These are phyloP conservation scores for Ellobium chinense DNA, from an alignment of 2,888 invertebrate species.

Conservation along the genomic window DNA sequence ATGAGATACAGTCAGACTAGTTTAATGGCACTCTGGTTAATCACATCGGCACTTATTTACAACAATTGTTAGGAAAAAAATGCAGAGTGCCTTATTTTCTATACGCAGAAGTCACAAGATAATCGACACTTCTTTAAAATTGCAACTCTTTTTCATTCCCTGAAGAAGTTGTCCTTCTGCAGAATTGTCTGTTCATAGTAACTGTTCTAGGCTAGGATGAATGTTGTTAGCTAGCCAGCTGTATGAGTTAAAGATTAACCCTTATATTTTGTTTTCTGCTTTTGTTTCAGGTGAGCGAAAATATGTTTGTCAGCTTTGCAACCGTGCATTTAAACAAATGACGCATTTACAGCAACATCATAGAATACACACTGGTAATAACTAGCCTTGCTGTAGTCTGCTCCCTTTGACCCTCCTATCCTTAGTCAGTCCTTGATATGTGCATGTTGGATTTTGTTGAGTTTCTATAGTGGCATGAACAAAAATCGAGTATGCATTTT, in stretches of 20 bases:
- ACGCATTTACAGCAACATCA: slow-evolving; percentile 44
- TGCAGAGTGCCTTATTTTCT: too few relatives aligned
- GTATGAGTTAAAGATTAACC: background rate
- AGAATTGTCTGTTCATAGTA: background rate
- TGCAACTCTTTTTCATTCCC: too few relatives aligned
- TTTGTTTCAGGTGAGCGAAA: slow-evolving; percentile 44
- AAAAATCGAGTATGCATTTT: background rate
- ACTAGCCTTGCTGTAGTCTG: background rate
- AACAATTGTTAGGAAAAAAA: too few relatives aligned
- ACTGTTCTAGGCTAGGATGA: too few relatives aligned
- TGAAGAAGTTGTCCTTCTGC: too few relatives aligned
- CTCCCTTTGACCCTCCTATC: background rate
- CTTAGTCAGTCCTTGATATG: background rate
- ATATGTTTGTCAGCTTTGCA: slow-evolving; percentile 46
- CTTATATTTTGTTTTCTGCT: background rate
- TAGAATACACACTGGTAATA: slow-evolving; percentile 47
- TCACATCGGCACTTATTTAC: too few relatives aligned
- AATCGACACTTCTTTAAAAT: too few relatives aligned
- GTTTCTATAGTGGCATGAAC: background rate
- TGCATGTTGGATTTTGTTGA: background rate
- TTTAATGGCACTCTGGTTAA: too few relatives aligned
- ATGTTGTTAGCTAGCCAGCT: too few relatives aligned
- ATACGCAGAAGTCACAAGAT: too few relatives aligned
- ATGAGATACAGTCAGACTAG: too few relatives aligned
- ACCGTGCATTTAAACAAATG: slow-evolving; percentile 47